Conservation (phyloP, 2,113 vertebrate species). For the Ptychochromis oligacanthus region DNA sequence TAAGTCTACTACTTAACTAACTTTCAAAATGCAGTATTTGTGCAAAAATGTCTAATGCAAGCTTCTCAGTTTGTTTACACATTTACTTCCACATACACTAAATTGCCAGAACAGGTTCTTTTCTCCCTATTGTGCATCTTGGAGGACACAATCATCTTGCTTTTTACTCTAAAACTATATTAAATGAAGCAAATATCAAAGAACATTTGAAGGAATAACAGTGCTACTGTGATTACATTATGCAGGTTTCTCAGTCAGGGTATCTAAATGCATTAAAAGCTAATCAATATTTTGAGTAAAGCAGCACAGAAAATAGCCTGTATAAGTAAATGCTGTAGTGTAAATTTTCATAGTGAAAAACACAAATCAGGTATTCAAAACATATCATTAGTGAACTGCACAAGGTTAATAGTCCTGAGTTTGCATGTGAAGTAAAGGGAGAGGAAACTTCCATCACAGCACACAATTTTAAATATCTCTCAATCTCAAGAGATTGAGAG, state of each 20-base stretch:
- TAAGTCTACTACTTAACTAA: background rate
- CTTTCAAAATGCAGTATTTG: background rate
- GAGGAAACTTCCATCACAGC: background rate
- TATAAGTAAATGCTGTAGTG: background rate
- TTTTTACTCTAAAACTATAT: background rate
- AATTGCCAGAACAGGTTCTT: background rate
- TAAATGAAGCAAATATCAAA: background rate
- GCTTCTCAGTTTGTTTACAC: background rate
- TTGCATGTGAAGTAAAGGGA: background rate
- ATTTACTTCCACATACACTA: fast-evolving
- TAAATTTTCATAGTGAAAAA: slow-evolving; percentile 24
- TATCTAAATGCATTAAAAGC: slow-evolving; percentile 8
- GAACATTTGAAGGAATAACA: background rate
- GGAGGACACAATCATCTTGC: background rate
- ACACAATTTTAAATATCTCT: background rate
- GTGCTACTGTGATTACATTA: background rate
- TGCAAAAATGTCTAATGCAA: no score
- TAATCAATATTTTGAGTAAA: slow-evolving; percentile 44
- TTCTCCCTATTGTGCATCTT: background rate
- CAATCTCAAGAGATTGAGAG: background rate
- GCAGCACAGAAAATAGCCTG: background rate
- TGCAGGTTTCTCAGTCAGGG: background rate
- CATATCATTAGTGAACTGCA: background rate
- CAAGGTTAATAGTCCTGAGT: fast-evolving
- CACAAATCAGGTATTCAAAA: slow-evolving; percentile 36